phyloP scores from a whole-genome alignment of 2,888 invertebrate genomes.

The Patella caerulea region DNA sequence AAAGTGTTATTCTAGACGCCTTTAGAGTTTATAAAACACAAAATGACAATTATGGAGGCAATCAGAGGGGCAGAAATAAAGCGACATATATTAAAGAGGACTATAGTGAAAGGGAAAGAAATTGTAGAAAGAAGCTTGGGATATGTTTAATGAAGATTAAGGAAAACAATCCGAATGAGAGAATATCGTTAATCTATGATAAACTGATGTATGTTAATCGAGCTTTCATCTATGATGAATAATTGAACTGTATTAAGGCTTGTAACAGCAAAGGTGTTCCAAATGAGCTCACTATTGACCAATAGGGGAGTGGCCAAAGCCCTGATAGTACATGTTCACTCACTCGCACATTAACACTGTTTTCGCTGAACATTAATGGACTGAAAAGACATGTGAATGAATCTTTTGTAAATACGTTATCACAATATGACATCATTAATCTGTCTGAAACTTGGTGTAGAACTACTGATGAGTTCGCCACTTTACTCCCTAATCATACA shows the following conservation, averaged over 20 bases:
- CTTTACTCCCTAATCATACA: background rate
- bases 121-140: background rate
- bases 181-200: conserved; percentile 8
- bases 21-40: background rate
- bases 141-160: conserved; percentile 6
- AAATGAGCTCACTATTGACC: background rate
- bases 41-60: background rate
- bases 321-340: conserved; percentile 7
- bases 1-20: background rate
- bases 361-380: conserved; percentile 2
- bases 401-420: conserved; percentile 1
- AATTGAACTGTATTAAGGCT: conserved; percentile 1
- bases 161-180: background rate
- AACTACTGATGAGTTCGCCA: background rate
- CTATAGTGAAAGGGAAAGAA: conserved; percentile 2
- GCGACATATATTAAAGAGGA: background rate
- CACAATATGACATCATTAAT: background rate
- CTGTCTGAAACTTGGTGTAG: background rate
- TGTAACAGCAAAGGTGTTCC: conserved; percentile 2
- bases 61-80: background rate
- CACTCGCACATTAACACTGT: background rate
- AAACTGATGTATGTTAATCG: conserved; percentile 3
- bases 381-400: background rate
- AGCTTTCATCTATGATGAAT: conserved; percentile 1
- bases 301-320: conserved; percentile 9